Conservation (phyloP, 2,888 invertebrate species). For the Leptopterna dolabrata region DNA sequence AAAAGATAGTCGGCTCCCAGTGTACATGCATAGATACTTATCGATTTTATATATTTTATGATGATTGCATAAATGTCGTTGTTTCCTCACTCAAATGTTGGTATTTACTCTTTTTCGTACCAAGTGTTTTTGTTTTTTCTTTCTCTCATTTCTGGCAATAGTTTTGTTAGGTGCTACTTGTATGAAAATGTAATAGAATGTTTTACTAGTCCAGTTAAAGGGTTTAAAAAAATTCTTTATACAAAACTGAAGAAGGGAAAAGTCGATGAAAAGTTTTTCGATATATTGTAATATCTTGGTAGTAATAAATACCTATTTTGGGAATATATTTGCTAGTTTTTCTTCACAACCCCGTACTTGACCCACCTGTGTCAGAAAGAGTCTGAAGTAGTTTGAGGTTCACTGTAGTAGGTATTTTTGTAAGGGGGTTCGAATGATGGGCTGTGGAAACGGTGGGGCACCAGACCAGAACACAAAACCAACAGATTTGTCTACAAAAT, state of each 20-base stretch:
- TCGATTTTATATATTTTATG: background rate
- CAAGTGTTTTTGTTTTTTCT: background rate
- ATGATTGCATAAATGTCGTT: background rate
- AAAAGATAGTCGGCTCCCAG: conserved; percentile 25
- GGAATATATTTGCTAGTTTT: conserved; percentile 39
- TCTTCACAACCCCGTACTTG: too few species aligned
- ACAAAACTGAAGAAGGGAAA: conserved; percentile 11
- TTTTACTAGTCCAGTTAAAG: conserved; percentile 23
- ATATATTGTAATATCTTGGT: conserved; percentile 62
- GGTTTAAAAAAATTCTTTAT: background rate
- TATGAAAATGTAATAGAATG: conserved; percentile 27
- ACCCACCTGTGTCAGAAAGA: too few species aligned
- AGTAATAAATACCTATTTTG: conserved; percentile 62
- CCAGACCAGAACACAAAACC: too few species aligned
- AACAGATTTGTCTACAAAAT: too few species aligned
- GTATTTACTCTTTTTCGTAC: background rate
- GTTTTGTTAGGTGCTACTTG: conserved; percentile 43
- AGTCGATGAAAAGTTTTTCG: conserved; percentile 50
- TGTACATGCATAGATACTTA: conserved; percentile 19
- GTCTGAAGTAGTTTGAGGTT: too few species aligned
- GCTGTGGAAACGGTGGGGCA: too few species aligned
- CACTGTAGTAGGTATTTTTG: too few species aligned
- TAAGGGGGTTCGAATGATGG: too few species aligned
- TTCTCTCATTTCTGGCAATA: conserved; percentile 30
- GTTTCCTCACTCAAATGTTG: background rate